A percentile compares a stretch with the other conserved stretches of the same genome.
phyloP scores from a whole-genome alignment of 2,113 vertebrate genomes.

The Saccopteryx bilineata region DNA sequence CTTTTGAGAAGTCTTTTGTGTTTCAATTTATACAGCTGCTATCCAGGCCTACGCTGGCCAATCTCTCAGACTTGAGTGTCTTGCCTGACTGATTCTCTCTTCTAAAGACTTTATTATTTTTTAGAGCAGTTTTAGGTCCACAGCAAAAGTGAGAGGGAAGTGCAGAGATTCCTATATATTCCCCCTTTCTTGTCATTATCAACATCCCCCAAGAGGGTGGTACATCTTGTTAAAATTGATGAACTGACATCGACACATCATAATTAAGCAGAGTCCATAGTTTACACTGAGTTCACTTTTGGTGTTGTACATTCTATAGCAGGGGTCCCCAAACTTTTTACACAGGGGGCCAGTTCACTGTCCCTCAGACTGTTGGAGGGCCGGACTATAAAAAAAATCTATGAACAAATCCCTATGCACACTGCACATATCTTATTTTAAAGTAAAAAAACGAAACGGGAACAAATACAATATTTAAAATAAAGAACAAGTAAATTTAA shows the following conservation, averaged over 20 bases:
- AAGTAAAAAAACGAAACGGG: too few relatives aligned
- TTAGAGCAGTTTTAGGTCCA: constrained; percentile 29
- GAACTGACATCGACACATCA: not conserved
- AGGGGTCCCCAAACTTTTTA: too few relatives aligned
- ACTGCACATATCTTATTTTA: too few relatives aligned
- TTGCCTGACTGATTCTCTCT: constrained; percentile 44
- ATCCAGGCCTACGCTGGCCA: constrained; percentile 65
- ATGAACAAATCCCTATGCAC: too few relatives aligned
- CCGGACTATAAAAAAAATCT: too few relatives aligned
- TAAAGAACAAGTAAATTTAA: too few relatives aligned
- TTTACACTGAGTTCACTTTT: not conserved
- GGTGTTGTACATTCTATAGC: not conserved
- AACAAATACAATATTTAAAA: too few relatives aligned
- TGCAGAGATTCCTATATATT: not conserved
- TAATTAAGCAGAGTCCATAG: not conserved
- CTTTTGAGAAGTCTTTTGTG: constrained; percentile 82
- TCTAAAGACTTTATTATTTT: constrained; percentile 7
- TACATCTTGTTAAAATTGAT: not conserved
- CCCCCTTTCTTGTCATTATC: not conserved
- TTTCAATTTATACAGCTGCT: constrained; percentile 82
- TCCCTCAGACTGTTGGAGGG: too few relatives aligned
- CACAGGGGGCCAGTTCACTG: too few relatives aligned
- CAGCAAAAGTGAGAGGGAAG: constrained; percentile 3
- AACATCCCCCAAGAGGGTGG: not conserved
- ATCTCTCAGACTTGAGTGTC: constrained; percentile 65